A percentile compares a stretch with the other conserved stretches of the same genome.
Conservation (phyloP, 2,113 vertebrate genomes). For the Columba livia region DNA sequence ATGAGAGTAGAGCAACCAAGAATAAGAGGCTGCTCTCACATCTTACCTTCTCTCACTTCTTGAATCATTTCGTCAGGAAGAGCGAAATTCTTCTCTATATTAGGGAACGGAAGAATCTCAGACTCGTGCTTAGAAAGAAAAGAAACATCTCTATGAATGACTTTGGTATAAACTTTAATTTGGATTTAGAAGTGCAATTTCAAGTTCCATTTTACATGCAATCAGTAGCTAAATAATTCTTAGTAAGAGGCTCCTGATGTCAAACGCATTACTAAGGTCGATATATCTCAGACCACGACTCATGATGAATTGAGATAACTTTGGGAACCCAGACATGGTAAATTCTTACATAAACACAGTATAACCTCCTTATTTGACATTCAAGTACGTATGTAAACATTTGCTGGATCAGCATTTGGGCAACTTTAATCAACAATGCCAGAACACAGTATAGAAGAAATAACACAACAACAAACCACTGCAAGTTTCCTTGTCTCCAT, state of each 20-base stretch:
- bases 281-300: not conserved
- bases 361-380: not conserved
- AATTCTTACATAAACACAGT: not conserved
- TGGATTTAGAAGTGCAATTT: not conserved
- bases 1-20: not conserved
- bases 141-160: not conserved
- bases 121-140: constrained; percentile 87
- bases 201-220: not conserved
- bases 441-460: not conserved
- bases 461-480: not conserved
- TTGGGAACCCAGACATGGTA: not conserved
- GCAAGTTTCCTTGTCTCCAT: not conserved
- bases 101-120: constrained; percentile 95
- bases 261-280: not conserved
- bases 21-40: not conserved
- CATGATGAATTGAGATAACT: not conserved
- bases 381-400: not conserved
- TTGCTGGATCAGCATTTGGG: not conserved
- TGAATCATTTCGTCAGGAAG: constrained; percentile 97
- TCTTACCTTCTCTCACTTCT: constrained; percentile 95
- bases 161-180: not conserved
- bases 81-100: constrained; percentile 92
- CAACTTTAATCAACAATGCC: not conserved
- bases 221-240: not conserved
- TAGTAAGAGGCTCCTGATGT: not conserved